Conservation (phyloP, 2,888 invertebrate genomes). For the Micropterix aruncella region DNA sequence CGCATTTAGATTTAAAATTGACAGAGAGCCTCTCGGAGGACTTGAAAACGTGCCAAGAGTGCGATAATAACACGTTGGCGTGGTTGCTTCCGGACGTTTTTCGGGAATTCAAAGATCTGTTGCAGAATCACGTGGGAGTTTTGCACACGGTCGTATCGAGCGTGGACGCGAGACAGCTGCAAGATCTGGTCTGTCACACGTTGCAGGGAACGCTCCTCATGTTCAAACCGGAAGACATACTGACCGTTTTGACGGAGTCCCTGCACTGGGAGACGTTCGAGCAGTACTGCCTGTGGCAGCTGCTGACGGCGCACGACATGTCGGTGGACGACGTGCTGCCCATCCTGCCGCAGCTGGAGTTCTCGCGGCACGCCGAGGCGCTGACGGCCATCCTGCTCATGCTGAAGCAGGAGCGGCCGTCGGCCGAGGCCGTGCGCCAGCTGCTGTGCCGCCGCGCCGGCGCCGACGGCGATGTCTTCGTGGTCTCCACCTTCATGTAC, state of each 20-base stretch:
- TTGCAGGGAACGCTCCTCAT: constrained; percentile 77
- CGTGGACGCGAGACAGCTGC: constrained; percentile 80
- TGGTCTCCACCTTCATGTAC: constrained; percentile 81
- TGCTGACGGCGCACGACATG: constrained; percentile 87
- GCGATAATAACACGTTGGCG: constrained; percentile 77
- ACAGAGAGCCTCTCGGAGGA: constrained; percentile 65
- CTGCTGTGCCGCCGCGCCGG: constrained; percentile 64
- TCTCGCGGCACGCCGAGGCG: constrained; percentile 83
- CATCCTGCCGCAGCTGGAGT: constrained; percentile 58
- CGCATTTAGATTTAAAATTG: constrained; percentile 60
- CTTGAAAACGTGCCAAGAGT: constrained; percentile 77
- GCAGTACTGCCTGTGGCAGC: constrained; percentile 94
- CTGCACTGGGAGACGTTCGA: constrained; percentile 95
- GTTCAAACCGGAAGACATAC: constrained; percentile 66
- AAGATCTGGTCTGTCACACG: constrained; percentile 81
- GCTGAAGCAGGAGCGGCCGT: constrained; percentile 85
- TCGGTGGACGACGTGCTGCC: constrained; percentile 82
- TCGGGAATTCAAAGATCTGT: constrained; percentile 75
- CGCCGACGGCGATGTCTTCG: constrained; percentile 71
- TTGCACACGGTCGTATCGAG: constrained; percentile 82
- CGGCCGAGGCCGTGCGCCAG: constrained; percentile 71
- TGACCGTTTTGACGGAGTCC: constrained; percentile 64
- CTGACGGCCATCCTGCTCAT: constrained; percentile 78
- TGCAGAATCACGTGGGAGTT: constrained; percentile 77
- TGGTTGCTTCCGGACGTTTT: constrained; percentile 90